Evolutionary conservation across 2,797 vertebrate species (phyloP).

Genomic region (Falco novaeseelandiae): DNA sequence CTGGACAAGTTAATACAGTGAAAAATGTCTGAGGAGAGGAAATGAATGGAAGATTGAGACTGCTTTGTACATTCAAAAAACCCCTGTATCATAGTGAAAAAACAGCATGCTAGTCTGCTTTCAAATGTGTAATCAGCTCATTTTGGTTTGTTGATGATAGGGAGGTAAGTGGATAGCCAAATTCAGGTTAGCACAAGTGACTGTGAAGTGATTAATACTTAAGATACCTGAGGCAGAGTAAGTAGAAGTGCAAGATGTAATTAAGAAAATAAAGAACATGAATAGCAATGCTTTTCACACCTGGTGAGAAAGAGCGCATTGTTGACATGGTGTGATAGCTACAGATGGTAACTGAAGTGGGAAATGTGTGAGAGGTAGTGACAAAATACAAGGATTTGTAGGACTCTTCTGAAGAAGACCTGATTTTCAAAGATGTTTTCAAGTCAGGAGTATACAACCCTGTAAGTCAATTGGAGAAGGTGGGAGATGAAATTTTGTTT

Average conservation of each 20-base stretch:
- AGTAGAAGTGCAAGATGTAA: slow-evolving; percentile 19
- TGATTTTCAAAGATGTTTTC: slow-evolving; percentile 8
- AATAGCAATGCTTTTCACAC: background rate
- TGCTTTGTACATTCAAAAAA: background rate
- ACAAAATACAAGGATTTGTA: background rate
- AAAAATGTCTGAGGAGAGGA: background rate
- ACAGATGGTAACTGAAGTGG: background rate
- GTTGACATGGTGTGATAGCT: background rate
- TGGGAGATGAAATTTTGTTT: background rate
- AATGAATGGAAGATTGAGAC: background rate
- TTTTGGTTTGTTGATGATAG: background rate
- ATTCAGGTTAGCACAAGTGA: background rate
- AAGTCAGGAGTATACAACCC: background rate
- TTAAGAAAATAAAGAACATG: slow-evolving; percentile 46
- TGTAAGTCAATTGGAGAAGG: background rate
- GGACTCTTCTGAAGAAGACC: background rate
- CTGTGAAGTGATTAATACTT: slow-evolving; percentile 57
- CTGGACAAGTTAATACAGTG: background rate
- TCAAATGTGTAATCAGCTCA: background rate
- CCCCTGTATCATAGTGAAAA: background rate
- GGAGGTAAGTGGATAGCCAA: slow-evolving; percentile 1
- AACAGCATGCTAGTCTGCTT: background rate
- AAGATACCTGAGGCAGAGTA: slow-evolving; percentile 1
- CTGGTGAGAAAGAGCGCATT: background rate
- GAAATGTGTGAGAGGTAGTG: background rate